Base-by-base conservation (phyloP, 2,797 vertebrate species). In the Aeoliscus strigatus region DNA sequence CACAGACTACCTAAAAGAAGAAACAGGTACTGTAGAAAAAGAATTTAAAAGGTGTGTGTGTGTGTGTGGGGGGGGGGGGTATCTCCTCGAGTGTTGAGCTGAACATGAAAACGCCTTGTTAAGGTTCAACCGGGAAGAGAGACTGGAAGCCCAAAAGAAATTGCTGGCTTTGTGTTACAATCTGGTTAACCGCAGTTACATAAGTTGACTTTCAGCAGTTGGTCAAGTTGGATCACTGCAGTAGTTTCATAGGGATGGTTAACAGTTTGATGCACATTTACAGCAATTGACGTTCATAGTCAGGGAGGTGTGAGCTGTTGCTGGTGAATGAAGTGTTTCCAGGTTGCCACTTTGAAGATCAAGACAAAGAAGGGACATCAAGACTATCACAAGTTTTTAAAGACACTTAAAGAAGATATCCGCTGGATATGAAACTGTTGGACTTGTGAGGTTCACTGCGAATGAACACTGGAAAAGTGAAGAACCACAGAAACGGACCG, bases 81-180 rank as follows among this genome's bases (percentile, higher is more conserved):
- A 27, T 72, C 51, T 69, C 64, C 55, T 48, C 48, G 64, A 73
- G 76, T 76, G 59, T 67, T 81, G 70, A 79, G 59, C 60, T 74
- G 77, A 73, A 73, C 80, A 72, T 74, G 69, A 66, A 78, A 71
- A 76, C 68, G 67, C 73, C 70, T 75, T 60, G 50, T 69, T 26
- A 62, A 78, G 74, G 57, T 78, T 77, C 67, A 66, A 81, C 67
- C 73, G 80, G 55, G 75, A 82, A 45, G 91, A 92, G 95, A 96
- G 95, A 97, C 94, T 97, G 95, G 94, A 96, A 96, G 91, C 84
- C 88, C 90, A 80, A 88, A 86, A 82, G 85, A 57, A 87, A 88
- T 93, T 93, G 90, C 91, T 93, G 93, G 70, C 87, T 86, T 84
- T 91, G 89, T 90, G 84, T 56, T 66, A 49, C 60, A 58, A 68